Base-by-base conservation (phyloP, 2,797 vertebrate genomes). In the Loris lydekkerianus region DNA sequence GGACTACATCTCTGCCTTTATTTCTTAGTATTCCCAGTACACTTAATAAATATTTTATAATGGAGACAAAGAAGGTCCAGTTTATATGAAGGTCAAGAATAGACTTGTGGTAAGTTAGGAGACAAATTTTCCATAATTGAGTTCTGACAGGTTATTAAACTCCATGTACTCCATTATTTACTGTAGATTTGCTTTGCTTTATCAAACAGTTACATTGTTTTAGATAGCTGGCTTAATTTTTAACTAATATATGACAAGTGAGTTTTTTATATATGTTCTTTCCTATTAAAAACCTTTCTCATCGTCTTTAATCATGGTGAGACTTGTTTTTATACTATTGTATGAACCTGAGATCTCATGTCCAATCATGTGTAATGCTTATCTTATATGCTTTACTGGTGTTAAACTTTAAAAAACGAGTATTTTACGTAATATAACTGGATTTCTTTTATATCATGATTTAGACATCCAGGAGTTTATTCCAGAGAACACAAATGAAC, bases 341-440 rank as follows among this genome's bases (percentile, higher is more conserved):
- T 13, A 92, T 81, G 94, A 95, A 86, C 80, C 34, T 95, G 93
- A 37, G 63, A 91, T 25, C 43, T 87, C 40, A 70, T 2, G 80
- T 65, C 72, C 65, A 67, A 61, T 34, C 72, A 37, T 20, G 46
- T 29, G 20, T 84, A 87, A 70, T 37, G 15, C 25, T 92, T 77
- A 90, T 25, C 73, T 34, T 92, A 49, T 40, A 13, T 37, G 43
- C 13, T 60, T 76, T n/a, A 53, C 10, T 43, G 63, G 85, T 73
- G 31, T 6, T 73, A 69, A 84, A 75, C 34, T 90, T 89, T 73
- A 77, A 92, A 87, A 87, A 77, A 89, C n/a, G 27, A 86, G 18
- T 76, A 80, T 63, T 49, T 67, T 85, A 86, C 27, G 27, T 87
- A 73, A 84, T 75, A 77, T 75, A 53, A 76, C 58, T 88, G 11